Conservation (phyloP, 2,113 vertebrate genomes). For the Paracanthobrama guichenoti region DNA sequence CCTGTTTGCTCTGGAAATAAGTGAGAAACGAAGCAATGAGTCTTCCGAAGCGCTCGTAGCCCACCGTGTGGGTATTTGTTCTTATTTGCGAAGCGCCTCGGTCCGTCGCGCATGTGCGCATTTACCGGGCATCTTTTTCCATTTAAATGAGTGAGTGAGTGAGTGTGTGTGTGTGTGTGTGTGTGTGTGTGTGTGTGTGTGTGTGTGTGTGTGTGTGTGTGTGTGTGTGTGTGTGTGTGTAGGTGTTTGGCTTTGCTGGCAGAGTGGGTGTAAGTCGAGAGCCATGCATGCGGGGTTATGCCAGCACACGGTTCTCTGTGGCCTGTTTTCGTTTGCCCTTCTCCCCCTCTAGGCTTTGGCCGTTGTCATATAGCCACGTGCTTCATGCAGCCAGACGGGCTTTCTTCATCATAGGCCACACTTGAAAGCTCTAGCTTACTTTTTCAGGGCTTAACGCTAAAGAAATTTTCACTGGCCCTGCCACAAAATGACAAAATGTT, state of each 20-base stretch:
- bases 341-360: conserved; percentile 18
- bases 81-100: not conserved
- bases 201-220: conserved; percentile 47
- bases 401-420: not conserved
- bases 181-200: conserved; percentile 45
- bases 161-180: conserved; percentile 48
- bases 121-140: not conserved
- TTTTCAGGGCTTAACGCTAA: not conserved
- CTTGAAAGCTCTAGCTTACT: not conserved
- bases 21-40: not conserved
- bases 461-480: too few relatives aligned
- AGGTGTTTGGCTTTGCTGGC: conserved; percentile 33
- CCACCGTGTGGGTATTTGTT: not conserved
- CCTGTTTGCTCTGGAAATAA: conserved; percentile 64
- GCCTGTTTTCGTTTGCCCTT: conserved; percentile 11
- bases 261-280: conserved; percentile 7
- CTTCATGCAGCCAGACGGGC: not conserved
- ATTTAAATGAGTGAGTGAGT: conserved; percentile 24
- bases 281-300: not conserved
- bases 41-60: not conserved
- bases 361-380: not conserved
- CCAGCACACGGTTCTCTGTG: not conserved
- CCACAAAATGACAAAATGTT: too few relatives aligned
- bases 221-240: conserved; percentile 47
- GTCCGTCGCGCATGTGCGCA: not conserved